Evolutionary conservation across 64 coral and sea anemone genomes (phyloP).

Genomic region (Pocillopora damicornis): DNA sequence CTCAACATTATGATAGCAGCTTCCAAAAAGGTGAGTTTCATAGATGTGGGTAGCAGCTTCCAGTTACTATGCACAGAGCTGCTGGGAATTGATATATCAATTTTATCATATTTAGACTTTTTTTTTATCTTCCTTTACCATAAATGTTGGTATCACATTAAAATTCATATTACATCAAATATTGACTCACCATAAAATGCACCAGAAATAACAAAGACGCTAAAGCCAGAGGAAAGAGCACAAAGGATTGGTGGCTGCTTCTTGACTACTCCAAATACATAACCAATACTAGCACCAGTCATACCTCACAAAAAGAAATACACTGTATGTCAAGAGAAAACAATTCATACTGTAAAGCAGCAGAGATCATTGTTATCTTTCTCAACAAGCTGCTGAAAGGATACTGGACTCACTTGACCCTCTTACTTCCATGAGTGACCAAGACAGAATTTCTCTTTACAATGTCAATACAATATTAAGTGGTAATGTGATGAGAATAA

Average conservation of each 20-base stretch:
- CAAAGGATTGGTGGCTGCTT: slow-evolving; percentile 34
- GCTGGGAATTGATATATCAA: too few species aligned
- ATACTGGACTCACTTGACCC: too few species aligned
- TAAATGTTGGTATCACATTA: neutral
- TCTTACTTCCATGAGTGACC: too few species aligned
- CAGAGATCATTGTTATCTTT: neutral
- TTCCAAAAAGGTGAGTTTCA: too few species aligned
- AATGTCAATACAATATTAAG: too few species aligned
- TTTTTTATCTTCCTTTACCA: neutral
- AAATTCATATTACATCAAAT: neutral
- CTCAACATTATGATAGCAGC: too few species aligned
- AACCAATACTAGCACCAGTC: slow-evolving; percentile 62
- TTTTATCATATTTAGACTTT: neutral
- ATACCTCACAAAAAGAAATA: slow-evolving; percentile 38
- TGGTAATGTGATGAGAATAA: too few species aligned
- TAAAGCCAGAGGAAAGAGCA: slow-evolving; percentile 53
- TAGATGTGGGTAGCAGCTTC: too few species aligned
- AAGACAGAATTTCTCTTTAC: too few species aligned
- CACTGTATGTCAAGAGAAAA: neutral
- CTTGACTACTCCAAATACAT: slow-evolving; percentile 47
- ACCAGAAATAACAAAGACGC: slow-evolving; percentile 70
- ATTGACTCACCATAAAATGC: slow-evolving; percentile 70
- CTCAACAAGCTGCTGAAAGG: too few species aligned
- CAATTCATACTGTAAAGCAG: neutral
- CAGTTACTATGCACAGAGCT: too few species aligned